Conservation (phyloP, 35 echinoderm and acorn worm species). For the Diadema setosum region DNA sequence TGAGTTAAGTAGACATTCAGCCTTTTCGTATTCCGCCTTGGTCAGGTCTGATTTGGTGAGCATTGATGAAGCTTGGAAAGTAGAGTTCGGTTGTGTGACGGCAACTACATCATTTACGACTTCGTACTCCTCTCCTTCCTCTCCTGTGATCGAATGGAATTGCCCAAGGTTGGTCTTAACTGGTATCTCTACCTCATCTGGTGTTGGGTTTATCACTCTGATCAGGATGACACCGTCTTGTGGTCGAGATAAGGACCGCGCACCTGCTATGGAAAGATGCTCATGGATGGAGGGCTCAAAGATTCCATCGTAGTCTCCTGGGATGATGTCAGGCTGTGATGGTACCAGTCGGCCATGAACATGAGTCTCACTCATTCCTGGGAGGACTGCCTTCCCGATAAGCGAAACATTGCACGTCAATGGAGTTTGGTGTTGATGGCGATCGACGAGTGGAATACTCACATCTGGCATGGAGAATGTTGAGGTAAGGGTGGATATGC, state of each 20-base stretch:
- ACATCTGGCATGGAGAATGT: neutral
- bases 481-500: neutral
- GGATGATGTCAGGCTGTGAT: neutral
- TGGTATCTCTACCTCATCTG: neutral
- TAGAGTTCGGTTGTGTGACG: neutral
- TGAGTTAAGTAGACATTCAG: neutral
- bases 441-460: neutral
- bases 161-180: neutral
- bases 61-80: neutral
- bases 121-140: neutral
- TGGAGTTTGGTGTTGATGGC: neutral
- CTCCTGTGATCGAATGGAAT: neutral
- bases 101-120: neutral
- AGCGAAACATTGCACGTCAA: neutral
- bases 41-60: neutral
- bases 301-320: neutral
- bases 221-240: slow-evolving; percentile 7
- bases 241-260: neutral
- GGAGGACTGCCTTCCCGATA: neutral
- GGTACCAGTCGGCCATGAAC: neutral
- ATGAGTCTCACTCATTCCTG: neutral
- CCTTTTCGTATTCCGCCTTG: neutral
- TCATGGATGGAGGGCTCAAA: neutral
- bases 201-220: neutral
- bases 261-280: neutral